These are phyloP conservation scores for Drosophila diplacantha DNA, from an alignment of 2,888 invertebrate species.

Conservation along the genomic window DNA sequence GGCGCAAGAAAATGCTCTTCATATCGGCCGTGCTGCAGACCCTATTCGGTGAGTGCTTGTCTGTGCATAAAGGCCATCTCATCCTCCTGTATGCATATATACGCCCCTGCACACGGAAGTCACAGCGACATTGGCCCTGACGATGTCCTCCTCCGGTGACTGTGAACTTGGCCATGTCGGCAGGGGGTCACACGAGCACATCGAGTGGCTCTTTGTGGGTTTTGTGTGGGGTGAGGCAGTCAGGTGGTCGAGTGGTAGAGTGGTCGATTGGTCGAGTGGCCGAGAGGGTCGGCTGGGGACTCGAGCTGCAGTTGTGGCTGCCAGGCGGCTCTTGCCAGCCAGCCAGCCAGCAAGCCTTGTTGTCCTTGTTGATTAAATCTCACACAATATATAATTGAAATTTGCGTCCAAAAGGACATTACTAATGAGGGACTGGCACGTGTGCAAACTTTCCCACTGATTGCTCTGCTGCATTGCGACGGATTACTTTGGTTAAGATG, in stretches of 20 bases:
- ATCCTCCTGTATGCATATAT: constrained; percentile 19
- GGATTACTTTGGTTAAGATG: constrained; percentile 5
- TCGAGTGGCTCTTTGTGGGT: constrained; percentile 24
- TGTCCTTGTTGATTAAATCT: constrained; percentile 70
- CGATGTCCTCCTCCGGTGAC: constrained; percentile 53
- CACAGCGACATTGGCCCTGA: constrained; percentile 60
- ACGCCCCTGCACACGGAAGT: constrained; percentile 32
- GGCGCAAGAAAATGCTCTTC: constrained; percentile 87
- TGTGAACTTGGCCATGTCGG: constrained; percentile 70
- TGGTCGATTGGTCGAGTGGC: constrained; percentile 2
- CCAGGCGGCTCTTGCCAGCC: constrained; percentile 29
- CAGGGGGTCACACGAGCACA: constrained; percentile 50
- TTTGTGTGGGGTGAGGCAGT: constrained; percentile 13
- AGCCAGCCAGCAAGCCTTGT: constrained; percentile 34
- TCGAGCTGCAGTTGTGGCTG: constrained; percentile 26
- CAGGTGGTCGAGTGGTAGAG: constrained; percentile 5
- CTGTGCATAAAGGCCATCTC: constrained; percentile 15
- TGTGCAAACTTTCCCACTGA: constrained; percentile 10
- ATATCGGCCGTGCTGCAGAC: constrained; percentile 84
- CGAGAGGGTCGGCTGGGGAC: constrained; percentile 1
- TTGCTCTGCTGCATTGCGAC: constrained; percentile 14
- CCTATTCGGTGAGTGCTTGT: constrained; percentile 79
- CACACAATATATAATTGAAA: constrained; percentile 61
- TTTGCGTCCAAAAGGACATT: constrained; percentile 62
- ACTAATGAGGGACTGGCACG: constrained; percentile 43